Evolutionary conservation across 1,140 invertebrate genomes (phyloP), one percentile per base, ranked within the genome.

Genomic region (Vanessa tameamea): DNA sequence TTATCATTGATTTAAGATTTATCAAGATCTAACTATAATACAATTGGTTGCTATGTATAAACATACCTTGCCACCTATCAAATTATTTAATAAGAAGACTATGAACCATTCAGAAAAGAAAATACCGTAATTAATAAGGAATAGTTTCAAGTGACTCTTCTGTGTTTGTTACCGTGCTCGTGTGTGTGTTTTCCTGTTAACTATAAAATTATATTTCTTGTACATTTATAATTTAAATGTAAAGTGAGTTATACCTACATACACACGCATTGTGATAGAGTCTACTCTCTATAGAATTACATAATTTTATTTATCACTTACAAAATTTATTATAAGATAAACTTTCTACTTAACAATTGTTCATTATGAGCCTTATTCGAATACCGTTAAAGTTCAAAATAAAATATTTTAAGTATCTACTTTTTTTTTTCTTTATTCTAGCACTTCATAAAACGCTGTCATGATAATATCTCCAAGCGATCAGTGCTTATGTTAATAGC

Each of bases 391-490:
- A 23, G 66, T 23, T 57, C 20, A 31, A 57, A 59, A 69, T 53
- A 8, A 43, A 2, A 37, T 15, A 13, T 15, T 37, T 26, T 47
- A 0, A 23, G 14, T 13, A 15, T 6, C n/a, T n/a, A n/a, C n/a
- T n/a, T 57, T 20, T 57, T 69, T 59, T 69, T 43, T 55, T 16
- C 16, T 23, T 64, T 64, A 59, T 43, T 3, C 57, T 26, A 59
- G 14, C 55, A 61, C 57, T 61, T 61, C 43, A 64, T 53, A 71
- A 70, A 70, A 70, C 23, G 13, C 47, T 43, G 48, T 64, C 26
- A 43, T 26, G 69, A 71, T 71, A 64, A 63, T 26, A 71, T 71
- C 69, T 71, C 14, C 20, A 63, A 26, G 12, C 23, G 20, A 11
- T 9, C 23, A 12, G n/a, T 57, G 26, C 26, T 15, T 43, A 59